These are phyloP conservation scores for Cryptocheilus praepositus DNA, from an alignment of 2,888 invertebrate species.

Conservation along the genomic window DNA sequence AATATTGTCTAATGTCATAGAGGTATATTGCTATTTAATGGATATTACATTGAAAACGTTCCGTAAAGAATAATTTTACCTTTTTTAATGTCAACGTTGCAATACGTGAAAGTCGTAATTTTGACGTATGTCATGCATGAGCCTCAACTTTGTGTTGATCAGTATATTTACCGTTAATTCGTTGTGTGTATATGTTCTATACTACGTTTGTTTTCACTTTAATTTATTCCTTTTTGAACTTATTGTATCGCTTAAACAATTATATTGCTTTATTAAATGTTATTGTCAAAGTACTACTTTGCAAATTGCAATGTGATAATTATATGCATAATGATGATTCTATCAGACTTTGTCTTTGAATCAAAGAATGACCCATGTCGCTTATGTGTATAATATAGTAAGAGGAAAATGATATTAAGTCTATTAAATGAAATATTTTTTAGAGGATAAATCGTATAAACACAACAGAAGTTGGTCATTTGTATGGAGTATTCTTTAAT, in stretches of 20 bases:
- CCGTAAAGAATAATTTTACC: background rate
- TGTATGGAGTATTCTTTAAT: conserved; percentile 86
- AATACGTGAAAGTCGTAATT: no score
- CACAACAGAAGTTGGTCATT: conserved; percentile 81
- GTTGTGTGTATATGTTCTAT: no score
- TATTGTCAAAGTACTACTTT: background rate
- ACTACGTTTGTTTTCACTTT: no score
- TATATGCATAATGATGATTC: background rate
- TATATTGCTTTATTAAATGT: no score
- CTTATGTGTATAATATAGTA: conserved; percentile 1
- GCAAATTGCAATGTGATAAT: no score
- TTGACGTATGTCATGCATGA: no score
- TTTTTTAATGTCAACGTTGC: background rate
- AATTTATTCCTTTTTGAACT: no score
- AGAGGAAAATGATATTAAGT: conserved; percentile 1
- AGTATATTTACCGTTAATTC: no score
- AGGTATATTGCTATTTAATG: conserved; percentile 75
- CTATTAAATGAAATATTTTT: conserved; percentile 50
- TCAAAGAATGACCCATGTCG: background rate
- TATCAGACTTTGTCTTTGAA: no score
- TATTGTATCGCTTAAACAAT: no score
- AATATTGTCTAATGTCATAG: conserved; percentile 83
- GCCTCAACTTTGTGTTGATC: no score
- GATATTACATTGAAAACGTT: conserved; percentile 3
- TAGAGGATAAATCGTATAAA: conserved; percentile 83